Conservation (phyloP, 2,888 invertebrate genomes). For the Sacculina carcini region DNA sequence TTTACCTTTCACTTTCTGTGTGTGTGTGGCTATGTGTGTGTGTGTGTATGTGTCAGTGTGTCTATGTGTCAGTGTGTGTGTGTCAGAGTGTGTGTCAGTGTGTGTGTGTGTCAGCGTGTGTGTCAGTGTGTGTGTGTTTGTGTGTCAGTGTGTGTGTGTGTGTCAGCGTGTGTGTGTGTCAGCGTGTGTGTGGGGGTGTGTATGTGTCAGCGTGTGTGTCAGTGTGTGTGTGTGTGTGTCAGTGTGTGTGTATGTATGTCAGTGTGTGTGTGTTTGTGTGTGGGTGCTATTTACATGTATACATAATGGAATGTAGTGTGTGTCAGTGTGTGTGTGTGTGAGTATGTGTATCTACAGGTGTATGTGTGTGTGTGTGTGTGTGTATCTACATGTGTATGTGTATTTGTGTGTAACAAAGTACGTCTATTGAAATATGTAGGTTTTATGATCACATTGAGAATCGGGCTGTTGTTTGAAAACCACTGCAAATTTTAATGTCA, state of each 20-base stretch:
- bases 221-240: background rate
- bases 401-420: constrained; percentile 2
- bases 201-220: too few relatives aligned
- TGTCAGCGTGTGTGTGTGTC: too few relatives aligned
- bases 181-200: too few relatives aligned
- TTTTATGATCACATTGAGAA: background rate
- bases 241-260: too few relatives aligned
- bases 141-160: too few relatives aligned
- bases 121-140: too few relatives aligned
- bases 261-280: too few relatives aligned
- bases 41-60: background rate
- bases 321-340: constrained; percentile 1
- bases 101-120: too few relatives aligned
- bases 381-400: constrained; percentile 3
- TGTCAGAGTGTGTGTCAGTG: background rate
- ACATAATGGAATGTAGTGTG: background rate
- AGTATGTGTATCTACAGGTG: constrained; percentile 3
- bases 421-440: background rate
- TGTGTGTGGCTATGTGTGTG: background rate
- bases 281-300: background rate
- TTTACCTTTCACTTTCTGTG: too few relatives aligned
- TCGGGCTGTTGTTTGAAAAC: background rate
- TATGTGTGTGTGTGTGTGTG: background rate
- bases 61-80: too few relatives aligned
- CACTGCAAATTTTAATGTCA: background rate